Base-by-base conservation (phyloP, 2,113 vertebrate species). In the Hyaena hyaena region DNA sequence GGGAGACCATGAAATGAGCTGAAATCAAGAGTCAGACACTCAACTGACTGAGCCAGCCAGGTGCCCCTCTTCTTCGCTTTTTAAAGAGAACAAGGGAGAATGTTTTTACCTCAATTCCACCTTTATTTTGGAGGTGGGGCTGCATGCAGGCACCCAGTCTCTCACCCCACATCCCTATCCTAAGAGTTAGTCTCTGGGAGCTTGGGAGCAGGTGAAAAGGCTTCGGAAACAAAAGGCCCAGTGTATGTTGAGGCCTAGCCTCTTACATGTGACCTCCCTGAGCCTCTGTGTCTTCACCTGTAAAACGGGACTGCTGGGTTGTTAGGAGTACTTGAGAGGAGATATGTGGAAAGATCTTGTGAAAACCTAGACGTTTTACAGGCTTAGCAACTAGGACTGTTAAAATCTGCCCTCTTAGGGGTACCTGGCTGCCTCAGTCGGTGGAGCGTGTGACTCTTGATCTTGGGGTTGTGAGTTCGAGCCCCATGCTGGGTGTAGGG, bases 121-220 rank as follows among this genome's bases (percentile, higher is more conserved):
- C 61, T 88, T 73, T 66, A 14, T 28, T 33, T 69, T 43, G 11
- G 12, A 45, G 5, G 5, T 39, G 39, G 48, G 69, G 80, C 68
- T 33, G 16, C 1, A 1, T 43, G 23, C 14, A n/a, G 87, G 45
- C 28, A 35, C 39, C 24, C 7, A 0, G 0, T 3, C 14, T 79
- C 55, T 33, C 53, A 21, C 11, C 48, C 39, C 10, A 28, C 3
- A 2, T 24, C 11, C 48, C 12, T 2, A 33, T 5, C 33, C 16
- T 43, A 50, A 58, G n/a, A 26, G n/a, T 28, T 55, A 10, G 53
- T 81, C 33, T 65, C 43, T 28, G 55, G 31, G 48, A 63, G 73
- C n/a, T 48, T 19, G 21, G 19, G 55, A 80, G n/a, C 12, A 21
- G 58, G n/a, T 31, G 33, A 28, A 84, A 21, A 58, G 16, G 50